phyloP scores from a whole-genome alignment of 2,113 vertebrate genomes.

The Eulacestoma nigropectus region DNA sequence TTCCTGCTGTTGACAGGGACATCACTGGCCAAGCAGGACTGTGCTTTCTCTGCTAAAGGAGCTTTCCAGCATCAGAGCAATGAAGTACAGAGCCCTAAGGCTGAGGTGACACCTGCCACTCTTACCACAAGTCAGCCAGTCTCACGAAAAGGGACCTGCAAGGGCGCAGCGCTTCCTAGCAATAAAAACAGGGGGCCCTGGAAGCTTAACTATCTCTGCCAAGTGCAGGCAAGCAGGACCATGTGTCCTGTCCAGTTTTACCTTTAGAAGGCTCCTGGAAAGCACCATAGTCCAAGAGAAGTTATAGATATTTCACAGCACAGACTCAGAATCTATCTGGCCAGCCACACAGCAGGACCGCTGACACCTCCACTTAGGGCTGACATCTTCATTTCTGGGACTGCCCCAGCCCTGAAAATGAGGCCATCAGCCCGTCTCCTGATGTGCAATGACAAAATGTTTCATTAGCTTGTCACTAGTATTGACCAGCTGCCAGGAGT shows the following conservation, averaged over 20 bases:
- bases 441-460: background rate
- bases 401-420: background rate
- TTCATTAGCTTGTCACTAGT: background rate
- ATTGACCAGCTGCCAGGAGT: background rate
- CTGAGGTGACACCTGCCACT: background rate
- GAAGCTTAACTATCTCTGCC: background rate
- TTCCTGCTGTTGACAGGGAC: background rate
- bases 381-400: background rate
- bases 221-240: background rate
- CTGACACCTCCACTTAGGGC: background rate
- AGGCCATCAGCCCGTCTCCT: background rate
- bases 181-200: background rate
- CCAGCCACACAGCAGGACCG: background rate
- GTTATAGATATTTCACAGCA: background rate
- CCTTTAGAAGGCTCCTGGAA: background rate
- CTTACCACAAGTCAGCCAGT: background rate
- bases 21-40: background rate
- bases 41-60: background rate
- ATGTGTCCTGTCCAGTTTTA: background rate
- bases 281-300: background rate
- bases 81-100: background rate
- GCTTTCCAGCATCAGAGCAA: background rate
- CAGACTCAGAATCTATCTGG: background rate
- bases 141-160: background rate
- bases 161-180: background rate